Base-by-base conservation (phyloP, 2,888 invertebrate species). In the Volucella inanis region DNA sequence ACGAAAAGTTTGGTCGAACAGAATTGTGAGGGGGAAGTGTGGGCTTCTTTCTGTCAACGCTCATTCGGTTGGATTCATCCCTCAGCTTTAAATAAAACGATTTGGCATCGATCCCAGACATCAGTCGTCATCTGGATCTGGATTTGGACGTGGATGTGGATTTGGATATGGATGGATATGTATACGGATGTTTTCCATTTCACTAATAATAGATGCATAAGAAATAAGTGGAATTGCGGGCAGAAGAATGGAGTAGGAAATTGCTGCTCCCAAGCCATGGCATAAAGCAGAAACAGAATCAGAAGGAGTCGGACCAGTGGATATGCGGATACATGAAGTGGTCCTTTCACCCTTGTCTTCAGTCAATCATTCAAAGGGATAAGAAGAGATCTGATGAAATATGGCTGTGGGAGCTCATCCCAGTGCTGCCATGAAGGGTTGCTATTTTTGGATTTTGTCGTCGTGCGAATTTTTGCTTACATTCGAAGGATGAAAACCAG, bases 101-200 rank as follows among this genome's bases (percentile, higher is more conserved):
- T 85, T 81, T 85, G 85, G 85, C 85, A 81, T 68, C 76, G 71
- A 76, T 85, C 85, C 85, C 85, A 77, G 67, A 76, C 81, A 67
- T 78, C 67, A 31, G 55, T 65, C 76, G 77, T 61, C 80, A 15
- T 50, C 31, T n/a, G 49, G 61, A 71, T 81, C 18, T 76, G 50
- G 59, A 45, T 31, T 31, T 6, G 31, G 31, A 0, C 1, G 31
- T 31, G 31, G 6, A 31, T 31, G 0, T 31, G 4, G 22, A 22
- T 3, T 1, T 22, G 22, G 18, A 18, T 18, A 2, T 22, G 22
- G 22, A 22, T 22, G 31, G 31, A 31, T 31, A 0, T 31, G 31
- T 4, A 31, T 31, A 41, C 14, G 61, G 57, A 65, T 71, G 55
- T 72, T 71, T 67, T 68, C 76, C 79, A 70, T 75, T 84, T 75